These are phyloP conservation scores for Nothobranchius furzeri DNA, from an alignment of 2,113 vertebrate genomes.

Conservation along the genomic window DNA sequence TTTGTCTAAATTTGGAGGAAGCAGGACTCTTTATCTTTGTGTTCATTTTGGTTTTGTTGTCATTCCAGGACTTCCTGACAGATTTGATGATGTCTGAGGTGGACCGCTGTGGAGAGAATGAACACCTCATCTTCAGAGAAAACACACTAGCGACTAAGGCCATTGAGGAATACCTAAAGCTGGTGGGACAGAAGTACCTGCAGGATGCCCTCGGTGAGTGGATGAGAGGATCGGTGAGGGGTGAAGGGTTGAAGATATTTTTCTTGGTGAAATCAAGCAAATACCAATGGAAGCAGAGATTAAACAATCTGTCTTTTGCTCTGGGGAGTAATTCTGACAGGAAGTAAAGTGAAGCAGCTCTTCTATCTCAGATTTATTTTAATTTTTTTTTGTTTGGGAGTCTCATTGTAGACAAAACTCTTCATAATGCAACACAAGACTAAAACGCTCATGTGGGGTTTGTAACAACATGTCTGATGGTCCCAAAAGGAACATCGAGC, in stretches of 20 bases:
- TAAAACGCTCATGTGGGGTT: not conserved
- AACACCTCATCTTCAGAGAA: conserved; percentile 99
- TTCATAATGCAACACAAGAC: not conserved
- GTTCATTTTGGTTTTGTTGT: not conserved
- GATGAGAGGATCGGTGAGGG: not conserved
- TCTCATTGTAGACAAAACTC: not conserved
- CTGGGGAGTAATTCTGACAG: not conserved
- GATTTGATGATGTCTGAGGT: conserved; percentile 99
- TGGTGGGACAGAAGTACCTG: conserved; percentile 98
- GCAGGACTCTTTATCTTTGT: conserved; percentile 9
- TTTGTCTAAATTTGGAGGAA: not conserved
- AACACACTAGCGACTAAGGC: conserved; percentile 98
- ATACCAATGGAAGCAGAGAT: too few relatives aligned
- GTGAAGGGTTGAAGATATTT: too few relatives aligned
- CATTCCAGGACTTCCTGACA: conserved; percentile 93
- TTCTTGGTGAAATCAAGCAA: too few relatives aligned
- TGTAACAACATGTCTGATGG: not conserved
- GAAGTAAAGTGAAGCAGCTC: not conserved
- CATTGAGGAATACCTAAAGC: conserved; percentile 98
- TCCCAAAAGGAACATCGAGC: not conserved
- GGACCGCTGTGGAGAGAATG: conserved; percentile 97
- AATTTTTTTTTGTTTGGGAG: not conserved
- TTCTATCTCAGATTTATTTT: not conserved
- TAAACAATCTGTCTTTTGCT: not conserved
- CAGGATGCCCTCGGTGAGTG: conserved; percentile 95